Conservation (phyloP, 2,888 invertebrate genomes). For the Ligdia adustata region DNA sequence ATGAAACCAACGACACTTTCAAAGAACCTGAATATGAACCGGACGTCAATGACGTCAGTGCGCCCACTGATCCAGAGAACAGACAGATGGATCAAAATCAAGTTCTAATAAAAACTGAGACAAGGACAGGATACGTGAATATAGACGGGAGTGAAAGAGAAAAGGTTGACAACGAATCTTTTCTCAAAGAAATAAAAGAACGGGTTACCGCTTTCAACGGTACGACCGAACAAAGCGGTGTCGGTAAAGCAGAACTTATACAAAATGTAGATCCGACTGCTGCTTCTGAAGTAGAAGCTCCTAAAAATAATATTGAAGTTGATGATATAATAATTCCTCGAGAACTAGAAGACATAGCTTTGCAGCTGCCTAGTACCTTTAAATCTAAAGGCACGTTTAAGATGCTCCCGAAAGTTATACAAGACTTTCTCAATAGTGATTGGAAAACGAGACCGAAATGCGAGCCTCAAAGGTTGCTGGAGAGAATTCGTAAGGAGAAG, state of each 20-base stretch:
- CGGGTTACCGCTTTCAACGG: constrained; percentile 60
- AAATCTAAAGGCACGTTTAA: constrained; percentile 66
- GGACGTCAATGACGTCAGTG: constrained; percentile 13
- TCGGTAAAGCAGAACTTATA: constrained; percentile 40
- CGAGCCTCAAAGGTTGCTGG: constrained; percentile 88
- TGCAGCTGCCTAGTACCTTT: constrained; percentile 62
- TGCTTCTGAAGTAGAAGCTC: no score
- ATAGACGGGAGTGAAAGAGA: constrained; percentile 76
- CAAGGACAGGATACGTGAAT: constrained; percentile 72
- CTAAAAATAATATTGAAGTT: constrained; percentile 54
- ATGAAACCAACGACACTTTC: constrained; percentile 35
- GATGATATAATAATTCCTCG: constrained; percentile 71
- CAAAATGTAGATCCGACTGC: constrained; percentile 22
- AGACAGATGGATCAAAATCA: constrained; percentile 47
- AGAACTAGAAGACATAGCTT: constrained; percentile 44
- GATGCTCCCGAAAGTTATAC: constrained; percentile 83
- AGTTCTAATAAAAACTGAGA: constrained; percentile 74
- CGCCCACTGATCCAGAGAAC: constrained; percentile 25
- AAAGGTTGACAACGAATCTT: constrained; percentile 61
- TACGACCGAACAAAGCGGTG: no score
- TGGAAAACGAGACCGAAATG: constrained; percentile 83
- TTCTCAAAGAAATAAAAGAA: constrained; percentile 64
- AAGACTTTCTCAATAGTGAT: constrained; percentile 81
- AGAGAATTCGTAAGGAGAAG: constrained; percentile 87
- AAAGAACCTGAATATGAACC: constrained; percentile 29